phyloP scores from a whole-genome alignment of 1,140 invertebrate genomes.

The Littorina saxatilis region DNA sequence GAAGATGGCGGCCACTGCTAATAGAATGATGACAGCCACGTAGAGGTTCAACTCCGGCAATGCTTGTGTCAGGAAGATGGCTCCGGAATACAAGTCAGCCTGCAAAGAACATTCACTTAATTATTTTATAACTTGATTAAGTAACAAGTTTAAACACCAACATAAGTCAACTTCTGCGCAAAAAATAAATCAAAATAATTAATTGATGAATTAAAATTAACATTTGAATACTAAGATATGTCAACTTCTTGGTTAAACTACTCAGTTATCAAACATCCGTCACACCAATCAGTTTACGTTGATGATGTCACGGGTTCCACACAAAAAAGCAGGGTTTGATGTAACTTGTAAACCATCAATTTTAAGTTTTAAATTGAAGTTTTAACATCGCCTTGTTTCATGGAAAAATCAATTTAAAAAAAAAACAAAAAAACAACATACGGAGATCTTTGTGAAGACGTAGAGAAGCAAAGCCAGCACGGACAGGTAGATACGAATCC shows the following conservation, averaged over 20 bases:
- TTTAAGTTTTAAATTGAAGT: no score
- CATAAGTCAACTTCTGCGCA: neutral
- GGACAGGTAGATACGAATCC: constrained; percentile 80
- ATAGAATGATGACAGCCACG: constrained; percentile 68
- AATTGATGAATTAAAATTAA: no score
- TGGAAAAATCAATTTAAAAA: neutral
- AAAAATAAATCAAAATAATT: no score
- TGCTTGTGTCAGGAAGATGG: no score
- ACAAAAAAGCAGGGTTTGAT: no score
- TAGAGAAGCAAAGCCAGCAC: constrained; percentile 79
- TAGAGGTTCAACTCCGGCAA: constrained; percentile 76
- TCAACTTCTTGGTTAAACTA: neutral
- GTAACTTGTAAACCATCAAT: no score
- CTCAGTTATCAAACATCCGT: neutral
- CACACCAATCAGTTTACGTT: no score
- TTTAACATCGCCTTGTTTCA: no score
- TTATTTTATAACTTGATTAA: neutral
- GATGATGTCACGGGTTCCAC: no score
- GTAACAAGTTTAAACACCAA: neutral
- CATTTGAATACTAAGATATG: no score
- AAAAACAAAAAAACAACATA: constrained; percentile 64
- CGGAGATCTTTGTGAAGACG: constrained; percentile 82
- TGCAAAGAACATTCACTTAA: constrained; percentile 53
- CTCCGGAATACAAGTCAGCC: constrained; percentile 74
- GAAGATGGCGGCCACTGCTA: no score